phyloP scores from a whole-genome alignment of 2,797 vertebrate genomes.

The Zalophus californianus region DNA sequence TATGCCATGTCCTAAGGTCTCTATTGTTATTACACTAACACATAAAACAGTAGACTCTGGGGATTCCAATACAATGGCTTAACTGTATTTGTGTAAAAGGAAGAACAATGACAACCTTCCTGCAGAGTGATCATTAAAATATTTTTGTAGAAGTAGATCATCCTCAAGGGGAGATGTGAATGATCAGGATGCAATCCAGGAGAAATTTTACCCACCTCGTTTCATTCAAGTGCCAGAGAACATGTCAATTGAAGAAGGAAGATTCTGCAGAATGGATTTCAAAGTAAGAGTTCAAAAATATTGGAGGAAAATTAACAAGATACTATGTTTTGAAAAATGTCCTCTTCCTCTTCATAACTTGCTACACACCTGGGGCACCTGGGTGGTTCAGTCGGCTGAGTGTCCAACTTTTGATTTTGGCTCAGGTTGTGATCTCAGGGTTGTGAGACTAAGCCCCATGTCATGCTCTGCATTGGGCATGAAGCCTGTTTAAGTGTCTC shows the following conservation, averaged over 20 bases:
- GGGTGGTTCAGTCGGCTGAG: not conserved
- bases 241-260: constrained; percentile 94
- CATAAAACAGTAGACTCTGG: not conserved
- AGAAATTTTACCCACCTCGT: constrained; percentile 96
- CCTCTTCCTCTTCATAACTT: constrained; percentile 3
- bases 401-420: not conserved
- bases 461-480: not conserved
- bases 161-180: constrained; percentile 90
- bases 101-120: constrained; percentile 32
- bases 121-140: constrained; percentile 31
- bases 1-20: not conserved
- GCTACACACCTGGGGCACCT: not conserved
- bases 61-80: not conserved
- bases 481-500: not conserved
- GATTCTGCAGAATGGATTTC: constrained; percentile 97
- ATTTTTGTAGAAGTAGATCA: constrained; percentile 90
- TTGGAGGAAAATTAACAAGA: not conserved
- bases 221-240: constrained; percentile 96
- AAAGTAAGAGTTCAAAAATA: constrained; percentile 90
- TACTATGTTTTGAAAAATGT: constrained; percentile 35
- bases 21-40: not conserved
- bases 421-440: not conserved
- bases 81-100: constrained; percentile 19
- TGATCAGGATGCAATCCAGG: constrained; percentile 94
- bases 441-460: not conserved